A percentile compares a stretch with the other conserved stretches of the same genome.
Evolutionary conservation across 2,113 vertebrate genomes (phyloP).

Genomic region (Microtus montanus): DNA sequence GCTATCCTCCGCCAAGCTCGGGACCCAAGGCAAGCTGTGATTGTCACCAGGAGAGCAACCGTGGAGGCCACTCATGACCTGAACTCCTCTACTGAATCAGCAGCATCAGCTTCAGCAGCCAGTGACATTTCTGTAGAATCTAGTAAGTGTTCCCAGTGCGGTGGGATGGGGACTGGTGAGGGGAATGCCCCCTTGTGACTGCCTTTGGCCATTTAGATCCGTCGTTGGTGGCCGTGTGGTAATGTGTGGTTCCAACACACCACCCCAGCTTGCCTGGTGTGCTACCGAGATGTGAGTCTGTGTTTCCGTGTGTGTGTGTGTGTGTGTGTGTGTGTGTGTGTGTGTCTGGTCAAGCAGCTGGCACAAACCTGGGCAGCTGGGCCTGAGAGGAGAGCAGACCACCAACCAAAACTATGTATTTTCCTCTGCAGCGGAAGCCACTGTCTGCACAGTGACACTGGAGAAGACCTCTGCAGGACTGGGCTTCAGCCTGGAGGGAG

Average conservation of each 20-base stretch:
- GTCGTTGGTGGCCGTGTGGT: neutral
- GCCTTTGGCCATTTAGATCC: neutral
- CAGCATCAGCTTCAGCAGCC: constrained; percentile 44
- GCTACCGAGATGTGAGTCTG: rapidly evolving
- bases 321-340: neutral
- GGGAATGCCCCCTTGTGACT: rapidly evolving
- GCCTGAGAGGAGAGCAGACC: neutral
- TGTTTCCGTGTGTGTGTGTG: neutral
- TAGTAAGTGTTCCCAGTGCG: constrained; percentile 69
- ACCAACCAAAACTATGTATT: constrained; percentile 34
- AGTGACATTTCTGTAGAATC: constrained; percentile 68
- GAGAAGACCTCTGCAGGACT: constrained; percentile 92
- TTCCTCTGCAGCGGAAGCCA: constrained; percentile 75
- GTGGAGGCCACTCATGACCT: constrained; percentile 61
- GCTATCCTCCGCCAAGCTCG: constrained; percentile 91
- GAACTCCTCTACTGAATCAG: constrained; percentile 51
- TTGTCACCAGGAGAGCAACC: constrained; percentile 89
- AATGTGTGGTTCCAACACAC: neutral
- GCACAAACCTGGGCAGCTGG: neutral
- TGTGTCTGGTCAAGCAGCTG: neutral
- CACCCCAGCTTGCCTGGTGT: neutral
- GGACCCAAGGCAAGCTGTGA: constrained; percentile 89
- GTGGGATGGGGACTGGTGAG: neutral
- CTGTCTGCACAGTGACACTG: constrained; percentile 84
- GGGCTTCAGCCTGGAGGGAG: constrained; percentile 96